Evolutionary conservation across 2,797 vertebrate species (phyloP).

Genomic region (Sebastes taczanowskii): DNA sequence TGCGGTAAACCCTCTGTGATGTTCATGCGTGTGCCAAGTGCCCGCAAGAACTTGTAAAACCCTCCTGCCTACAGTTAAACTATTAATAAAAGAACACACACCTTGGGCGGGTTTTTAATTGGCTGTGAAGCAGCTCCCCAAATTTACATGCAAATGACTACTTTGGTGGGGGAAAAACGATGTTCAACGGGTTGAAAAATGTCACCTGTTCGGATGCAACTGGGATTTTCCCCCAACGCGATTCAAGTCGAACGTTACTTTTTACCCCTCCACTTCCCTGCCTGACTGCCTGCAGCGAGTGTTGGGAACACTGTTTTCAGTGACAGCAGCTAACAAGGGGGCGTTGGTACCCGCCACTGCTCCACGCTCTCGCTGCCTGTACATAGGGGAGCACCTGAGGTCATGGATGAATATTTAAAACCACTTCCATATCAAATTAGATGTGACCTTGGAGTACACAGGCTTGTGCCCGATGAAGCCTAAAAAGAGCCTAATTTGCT

Average conservation of each 20-base stretch:
- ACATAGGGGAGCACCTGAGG: slow-evolving; percentile 67
- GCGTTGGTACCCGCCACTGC: neutral
- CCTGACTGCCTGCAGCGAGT: slow-evolving; percentile 54
- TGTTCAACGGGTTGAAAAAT: slow-evolving; percentile 24
- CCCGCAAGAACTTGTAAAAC: slow-evolving; percentile 40
- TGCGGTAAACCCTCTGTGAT: slow-evolving; percentile 2
- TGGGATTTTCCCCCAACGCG: neutral
- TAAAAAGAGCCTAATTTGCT: slow-evolving; percentile 66
- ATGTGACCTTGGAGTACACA: slow-evolving; percentile 73
- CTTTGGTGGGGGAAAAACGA: neutral
- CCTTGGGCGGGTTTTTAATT: slow-evolving; percentile 74
- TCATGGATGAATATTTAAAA: slow-evolving; percentile 81
- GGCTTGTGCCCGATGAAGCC: slow-evolving; percentile 50
- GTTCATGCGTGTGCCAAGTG: neutral
- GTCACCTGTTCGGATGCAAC: slow-evolving; percentile 43
- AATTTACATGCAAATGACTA: slow-evolving; percentile 73
- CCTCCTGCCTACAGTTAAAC: slow-evolving; percentile 44
- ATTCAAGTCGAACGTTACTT: slow-evolving; percentile 6
- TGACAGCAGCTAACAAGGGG: slow-evolving; percentile 50
- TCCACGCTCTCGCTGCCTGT: neutral
- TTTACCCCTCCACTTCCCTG: slow-evolving; percentile 17
- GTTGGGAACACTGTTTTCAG: slow-evolving; percentile 43
- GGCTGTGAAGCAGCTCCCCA: slow-evolving; percentile 50
- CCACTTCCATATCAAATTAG: slow-evolving; percentile 74
- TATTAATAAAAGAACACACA: slow-evolving; percentile 72